phyloP scores from a whole-genome alignment of 2,113 vertebrate genomes.

The Pachyramphus minor region DNA sequence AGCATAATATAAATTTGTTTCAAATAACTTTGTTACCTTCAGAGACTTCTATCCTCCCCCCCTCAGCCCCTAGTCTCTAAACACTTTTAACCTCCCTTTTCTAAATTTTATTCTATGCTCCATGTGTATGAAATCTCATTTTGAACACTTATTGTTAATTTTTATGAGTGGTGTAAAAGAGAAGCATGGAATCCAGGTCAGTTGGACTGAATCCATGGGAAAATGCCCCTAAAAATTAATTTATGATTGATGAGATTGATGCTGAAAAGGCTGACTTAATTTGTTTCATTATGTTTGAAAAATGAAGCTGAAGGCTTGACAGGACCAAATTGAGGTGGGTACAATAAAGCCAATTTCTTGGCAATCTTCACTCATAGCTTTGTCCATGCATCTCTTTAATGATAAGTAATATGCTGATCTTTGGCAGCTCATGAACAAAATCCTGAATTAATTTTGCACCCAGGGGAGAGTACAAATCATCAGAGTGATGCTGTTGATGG shows the following conservation, averaged over 20 bases:
- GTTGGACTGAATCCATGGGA: slow-evolving; percentile 28
- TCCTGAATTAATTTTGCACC: neutral
- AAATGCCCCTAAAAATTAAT: slow-evolving; percentile 51
- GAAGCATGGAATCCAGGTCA: neutral
- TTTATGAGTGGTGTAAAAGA: slow-evolving; percentile 11
- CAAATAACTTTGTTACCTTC: neutral
- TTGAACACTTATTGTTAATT: neutral
- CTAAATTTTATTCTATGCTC: neutral
- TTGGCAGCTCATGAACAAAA: slow-evolving; percentile 27
- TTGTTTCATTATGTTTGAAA: neutral
- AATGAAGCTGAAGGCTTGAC: slow-evolving; percentile 29
- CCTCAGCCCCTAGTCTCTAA: neutral
- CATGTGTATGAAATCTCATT: neutral
- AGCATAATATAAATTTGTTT: neutral
- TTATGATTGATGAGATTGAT: neutral
- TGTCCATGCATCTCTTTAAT: neutral
- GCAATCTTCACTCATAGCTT: neutral
- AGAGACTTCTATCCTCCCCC: accelerated
- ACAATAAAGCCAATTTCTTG: neutral
- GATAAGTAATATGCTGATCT: neutral
- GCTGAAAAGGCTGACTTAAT: slow-evolving; percentile 37
- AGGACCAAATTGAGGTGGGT: neutral
- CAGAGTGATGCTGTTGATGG: neutral
- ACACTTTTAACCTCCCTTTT: neutral
- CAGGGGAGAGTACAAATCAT: neutral